Evolutionary conservation across 2,797 vertebrate genomes (phyloP).

Genomic region (Neopelma chrysocephalum): DNA sequence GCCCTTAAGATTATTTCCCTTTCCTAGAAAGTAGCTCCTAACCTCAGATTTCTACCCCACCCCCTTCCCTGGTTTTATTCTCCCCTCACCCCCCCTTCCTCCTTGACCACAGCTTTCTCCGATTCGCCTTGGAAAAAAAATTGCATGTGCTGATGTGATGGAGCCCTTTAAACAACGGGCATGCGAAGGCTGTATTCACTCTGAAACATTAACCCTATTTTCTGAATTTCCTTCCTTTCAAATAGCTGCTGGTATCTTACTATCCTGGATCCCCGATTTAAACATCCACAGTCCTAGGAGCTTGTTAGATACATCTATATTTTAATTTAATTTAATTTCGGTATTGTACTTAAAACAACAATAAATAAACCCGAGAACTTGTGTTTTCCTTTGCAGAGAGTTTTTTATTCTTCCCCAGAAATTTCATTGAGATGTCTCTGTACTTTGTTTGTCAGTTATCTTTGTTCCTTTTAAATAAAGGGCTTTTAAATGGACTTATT

Average conservation of each 20-base stretch:
- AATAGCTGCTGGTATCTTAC: slow-evolving; percentile 28
- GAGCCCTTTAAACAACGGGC: slow-evolving; percentile 51
- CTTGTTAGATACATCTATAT: slow-evolving; percentile 15
- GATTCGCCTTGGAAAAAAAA: not conserved
- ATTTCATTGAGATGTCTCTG: slow-evolving; percentile 86
- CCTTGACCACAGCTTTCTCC: slow-evolving; percentile 22
- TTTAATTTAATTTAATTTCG: slow-evolving; percentile 49
- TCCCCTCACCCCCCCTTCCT: not conserved
- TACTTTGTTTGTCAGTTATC: slow-evolving; percentile 84
- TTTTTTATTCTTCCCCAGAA: slow-evolving; percentile 76
- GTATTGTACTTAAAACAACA: slow-evolving; percentile 36
- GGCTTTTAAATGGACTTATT: slow-evolving; percentile 86
- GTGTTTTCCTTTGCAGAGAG: slow-evolving; percentile 68
- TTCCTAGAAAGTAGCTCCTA: slow-evolving; percentile 57
- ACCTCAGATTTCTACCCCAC: not conserved
- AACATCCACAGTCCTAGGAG: not conserved
- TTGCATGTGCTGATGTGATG: slow-evolving; percentile 57
- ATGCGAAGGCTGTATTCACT: slow-evolving; percentile 27
- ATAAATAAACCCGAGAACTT: slow-evolving; percentile 61
- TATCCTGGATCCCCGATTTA: slow-evolving; percentile 25
- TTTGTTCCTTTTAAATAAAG: slow-evolving; percentile 88
- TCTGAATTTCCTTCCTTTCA: slow-evolving; percentile 55
- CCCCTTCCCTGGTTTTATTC: not conserved
- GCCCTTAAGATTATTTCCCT: slow-evolving; percentile 31
- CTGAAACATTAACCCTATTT: slow-evolving; percentile 51